Base-by-base conservation (phyloP, 2,888 invertebrate genomes). In the Pediacus dermestoides region DNA sequence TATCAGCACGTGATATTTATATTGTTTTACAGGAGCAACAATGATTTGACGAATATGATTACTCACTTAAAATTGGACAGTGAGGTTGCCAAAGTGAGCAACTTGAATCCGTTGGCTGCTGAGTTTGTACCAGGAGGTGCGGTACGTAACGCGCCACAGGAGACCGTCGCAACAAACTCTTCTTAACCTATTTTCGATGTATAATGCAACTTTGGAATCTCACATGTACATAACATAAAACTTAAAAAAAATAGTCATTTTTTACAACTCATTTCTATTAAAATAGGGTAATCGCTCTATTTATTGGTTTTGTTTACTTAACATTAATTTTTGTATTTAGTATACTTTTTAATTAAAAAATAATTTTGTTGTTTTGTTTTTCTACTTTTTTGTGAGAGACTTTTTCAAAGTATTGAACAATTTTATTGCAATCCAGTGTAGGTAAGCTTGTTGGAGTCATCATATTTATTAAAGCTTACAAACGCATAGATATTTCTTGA, bases 41-140 rank as follows among this genome's bases (percentile, higher is more conserved):
- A 48, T 22, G 58, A 58, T 10, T 42, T 58, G 10, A 44, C 50
- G 6, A 55, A 42, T 63, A 53, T 69, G 66, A 28, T 28, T 54
- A 52, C 66, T 66, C 45, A 58, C 63, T 37, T 71, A 61, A 46
- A 61, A 38, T 32, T 60, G 31, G 55, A 58, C 21, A 46, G 50
- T 21, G 65, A 66, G 35, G 57, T 61, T 34, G 74, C 81, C 2
- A 75, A 85, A 65, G 86, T 86, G 34, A 68, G 67, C 38, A 83
- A 82, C 23, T 71, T 90, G 41, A 90, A 90, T 72, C 89, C 89
- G 0, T 75, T 89, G 52, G 90, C 90, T 1, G 87, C 85, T 0
- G 89, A 90, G 70, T 90, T 90, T 60, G 80, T 90, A 38, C 90
- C 90, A n/a, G 10, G 23, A n/a, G n/a, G n/a, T n/a, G n/a, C n/a